Percentiles rank a stretch among this genome's conserved stretches.
These are phyloP conservation scores for Parelbella ahira DNA, from an alignment of 2,888 invertebrate genomes.

Conservation along the genomic window DNA sequence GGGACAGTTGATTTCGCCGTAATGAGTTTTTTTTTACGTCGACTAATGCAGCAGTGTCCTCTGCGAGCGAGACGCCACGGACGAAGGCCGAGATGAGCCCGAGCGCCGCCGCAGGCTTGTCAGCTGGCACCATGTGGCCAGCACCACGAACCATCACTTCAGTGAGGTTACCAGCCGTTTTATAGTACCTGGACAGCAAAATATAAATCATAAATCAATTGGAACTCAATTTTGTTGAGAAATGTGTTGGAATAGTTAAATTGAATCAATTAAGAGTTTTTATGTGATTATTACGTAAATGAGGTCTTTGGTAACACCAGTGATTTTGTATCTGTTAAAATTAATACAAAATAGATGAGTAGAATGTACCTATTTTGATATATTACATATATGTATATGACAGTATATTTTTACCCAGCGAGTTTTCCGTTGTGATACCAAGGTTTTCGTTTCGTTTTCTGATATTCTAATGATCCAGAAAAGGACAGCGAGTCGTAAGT, in stretches of 20 bases:
- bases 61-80: conserved; percentile 52
- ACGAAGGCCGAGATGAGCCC: conserved; percentile 83
- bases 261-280: no score
- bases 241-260: no score
- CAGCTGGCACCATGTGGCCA: conserved; percentile 84
- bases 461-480: conserved; percentile 70
- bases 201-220: no score
- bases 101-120: conserved; percentile 80
- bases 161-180: conserved; percentile 76
- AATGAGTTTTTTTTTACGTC: conserved; percentile 51
- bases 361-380: not conserved
- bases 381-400: no score
- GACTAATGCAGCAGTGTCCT: conserved; percentile 57
- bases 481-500: conserved; percentile 61
- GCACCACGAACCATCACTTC: conserved; percentile 83
- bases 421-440: conserved; percentile 70
- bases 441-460: conserved; percentile 55
- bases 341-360: no score
- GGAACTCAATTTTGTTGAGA: no score
- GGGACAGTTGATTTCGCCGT: conserved; percentile 46
- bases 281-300: no score
- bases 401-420: conserved; percentile 61
- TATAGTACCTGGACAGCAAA: conserved; percentile 74
- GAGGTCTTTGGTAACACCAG: no score
- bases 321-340: no score